These are phyloP conservation scores for Entelurus aequoreus DNA, from an alignment of 2,113 vertebrate species.

Conservation along the genomic window DNA sequence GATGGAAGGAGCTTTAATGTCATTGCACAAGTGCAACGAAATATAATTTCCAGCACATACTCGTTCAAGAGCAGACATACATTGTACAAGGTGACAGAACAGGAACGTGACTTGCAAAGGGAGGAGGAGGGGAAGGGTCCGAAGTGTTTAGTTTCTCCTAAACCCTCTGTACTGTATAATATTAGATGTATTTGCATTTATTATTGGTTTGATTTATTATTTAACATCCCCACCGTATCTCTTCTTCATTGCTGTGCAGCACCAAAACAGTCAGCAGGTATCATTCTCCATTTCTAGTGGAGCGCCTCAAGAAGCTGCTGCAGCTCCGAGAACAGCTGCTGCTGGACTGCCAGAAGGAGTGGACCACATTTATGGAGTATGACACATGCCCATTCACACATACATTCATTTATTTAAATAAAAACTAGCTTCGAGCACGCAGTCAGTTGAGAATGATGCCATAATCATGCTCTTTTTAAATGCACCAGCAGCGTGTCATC, in stretches of 20 bases:
- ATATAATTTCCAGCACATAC: too few species aligned
- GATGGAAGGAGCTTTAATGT: too few species aligned
- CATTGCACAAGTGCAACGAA: too few species aligned
- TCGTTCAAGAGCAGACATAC: too few species aligned
- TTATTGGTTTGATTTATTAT: background rate
- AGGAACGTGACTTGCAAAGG: too few species aligned
- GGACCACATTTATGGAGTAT: slow-evolving; percentile 88
- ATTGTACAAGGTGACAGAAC: too few species aligned
- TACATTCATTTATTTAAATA: slow-evolving; percentile 7
- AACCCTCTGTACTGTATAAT: background rate
- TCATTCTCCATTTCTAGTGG: slow-evolving; percentile 85
- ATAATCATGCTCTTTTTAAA: slow-evolving; percentile 28
- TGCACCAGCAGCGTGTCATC: slow-evolving; percentile 8
- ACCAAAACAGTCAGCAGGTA: slow-evolving; percentile 91
- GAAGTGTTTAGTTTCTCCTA: too few species aligned
- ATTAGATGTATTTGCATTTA: background rate
- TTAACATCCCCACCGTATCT: slow-evolving; percentile 3
- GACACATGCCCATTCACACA: slow-evolving; percentile 56
- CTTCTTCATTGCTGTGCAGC: slow-evolving; percentile 63
- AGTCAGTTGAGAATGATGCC: slow-evolving; percentile 11
- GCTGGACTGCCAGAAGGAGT: slow-evolving; percentile 82
- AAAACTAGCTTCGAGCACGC: slow-evolving; percentile 12
- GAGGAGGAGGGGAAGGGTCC: too few species aligned
- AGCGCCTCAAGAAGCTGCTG: slow-evolving; percentile 79
- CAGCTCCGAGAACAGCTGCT: slow-evolving; percentile 89